These are phyloP conservation scores for Petrophora chlorosata DNA, from an alignment of 2,888 invertebrate genomes.

Conservation along the genomic window DNA sequence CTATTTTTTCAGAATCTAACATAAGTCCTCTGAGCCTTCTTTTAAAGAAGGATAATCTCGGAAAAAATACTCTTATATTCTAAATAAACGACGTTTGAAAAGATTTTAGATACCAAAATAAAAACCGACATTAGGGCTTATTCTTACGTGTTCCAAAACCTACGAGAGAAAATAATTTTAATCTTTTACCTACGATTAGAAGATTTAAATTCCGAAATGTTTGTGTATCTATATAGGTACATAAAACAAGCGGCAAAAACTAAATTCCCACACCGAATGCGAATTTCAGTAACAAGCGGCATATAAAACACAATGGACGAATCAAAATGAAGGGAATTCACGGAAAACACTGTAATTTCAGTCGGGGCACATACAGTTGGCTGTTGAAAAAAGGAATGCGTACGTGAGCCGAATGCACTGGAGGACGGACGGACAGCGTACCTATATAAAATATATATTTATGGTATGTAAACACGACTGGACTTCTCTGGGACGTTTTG, in stretches of 20 bases:
- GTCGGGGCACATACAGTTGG: slow-evolving; percentile 65
- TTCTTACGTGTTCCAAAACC: too few relatives aligned
- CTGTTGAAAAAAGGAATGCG: slow-evolving; percentile 65
- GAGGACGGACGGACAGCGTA: slow-evolving; percentile 49
- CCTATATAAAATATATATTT: slow-evolving; percentile 6
- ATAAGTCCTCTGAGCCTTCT: too few relatives aligned
- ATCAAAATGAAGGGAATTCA: slow-evolving; percentile 68
- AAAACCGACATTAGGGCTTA: too few relatives aligned
- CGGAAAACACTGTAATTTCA: slow-evolving; percentile 78
- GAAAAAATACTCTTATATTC: too few relatives aligned
- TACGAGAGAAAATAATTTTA: too few relatives aligned
- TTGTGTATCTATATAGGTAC: background rate
- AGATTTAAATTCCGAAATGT: too few relatives aligned
- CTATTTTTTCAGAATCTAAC: too few relatives aligned
- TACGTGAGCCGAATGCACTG: slow-evolving; percentile 66
- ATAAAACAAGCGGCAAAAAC: background rate
- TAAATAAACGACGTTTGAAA: too few relatives aligned
- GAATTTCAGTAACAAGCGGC: slow-evolving; percentile 32
- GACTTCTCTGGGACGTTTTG: too few relatives aligned
- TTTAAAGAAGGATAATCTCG: too few relatives aligned
- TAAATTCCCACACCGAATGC: slow-evolving; percentile 8
- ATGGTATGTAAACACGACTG: slow-evolving; percentile 12
- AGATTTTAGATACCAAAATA: too few relatives aligned
- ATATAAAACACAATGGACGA: slow-evolving; percentile 60
- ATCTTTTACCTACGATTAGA: too few relatives aligned